A percentile compares a stretch with the other conserved stretches of the same genome.
phyloP scores from a whole-genome alignment of 2,888 invertebrate genomes.

The Patella pellucida region DNA sequence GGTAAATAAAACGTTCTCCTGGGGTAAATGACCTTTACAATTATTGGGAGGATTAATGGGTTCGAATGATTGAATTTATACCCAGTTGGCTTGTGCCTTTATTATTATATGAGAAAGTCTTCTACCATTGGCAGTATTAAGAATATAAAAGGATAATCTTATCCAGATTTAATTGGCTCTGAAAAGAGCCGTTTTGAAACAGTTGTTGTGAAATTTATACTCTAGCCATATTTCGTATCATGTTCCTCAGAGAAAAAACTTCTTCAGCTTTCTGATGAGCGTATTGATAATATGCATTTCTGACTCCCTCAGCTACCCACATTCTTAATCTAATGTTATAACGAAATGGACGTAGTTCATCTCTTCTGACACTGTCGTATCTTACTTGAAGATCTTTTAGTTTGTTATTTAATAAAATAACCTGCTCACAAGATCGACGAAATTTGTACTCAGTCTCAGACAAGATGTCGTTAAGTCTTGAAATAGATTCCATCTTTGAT shows the following conservation, averaged over 20 bases:
- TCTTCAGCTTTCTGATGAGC: constrained; percentile 19
- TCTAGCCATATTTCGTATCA: not conserved
- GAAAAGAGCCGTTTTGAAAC: too few relatives aligned
- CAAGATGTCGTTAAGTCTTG: not conserved
- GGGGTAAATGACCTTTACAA: too few relatives aligned
- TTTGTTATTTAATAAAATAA: constrained; percentile 15
- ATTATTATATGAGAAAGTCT: too few relatives aligned
- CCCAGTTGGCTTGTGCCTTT: too few relatives aligned
- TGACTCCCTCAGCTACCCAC: constrained; percentile 13
- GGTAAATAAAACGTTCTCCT: too few relatives aligned
- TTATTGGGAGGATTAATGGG: too few relatives aligned
- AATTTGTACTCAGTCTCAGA: constrained; percentile 13
- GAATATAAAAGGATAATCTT: too few relatives aligned
- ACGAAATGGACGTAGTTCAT: constrained; percentile 18
- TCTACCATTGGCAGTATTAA: too few relatives aligned
- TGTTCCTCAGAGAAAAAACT: constrained; percentile 6
- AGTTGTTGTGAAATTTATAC: too few relatives aligned
- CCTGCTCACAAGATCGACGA: constrained; percentile 18
- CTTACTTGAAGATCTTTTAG: constrained; percentile 17
- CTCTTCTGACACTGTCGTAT: constrained; percentile 15
- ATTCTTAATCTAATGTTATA: constrained; percentile 16
- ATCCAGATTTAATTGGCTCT: too few relatives aligned
- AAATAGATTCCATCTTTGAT: not conserved
- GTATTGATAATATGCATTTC: constrained; percentile 20
- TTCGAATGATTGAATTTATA: too few relatives aligned